These are phyloP conservation scores for Zoanthus sociatus DNA, from an alignment of 92 coral and sea anemone genomes.

Conservation along the genomic window DNA sequence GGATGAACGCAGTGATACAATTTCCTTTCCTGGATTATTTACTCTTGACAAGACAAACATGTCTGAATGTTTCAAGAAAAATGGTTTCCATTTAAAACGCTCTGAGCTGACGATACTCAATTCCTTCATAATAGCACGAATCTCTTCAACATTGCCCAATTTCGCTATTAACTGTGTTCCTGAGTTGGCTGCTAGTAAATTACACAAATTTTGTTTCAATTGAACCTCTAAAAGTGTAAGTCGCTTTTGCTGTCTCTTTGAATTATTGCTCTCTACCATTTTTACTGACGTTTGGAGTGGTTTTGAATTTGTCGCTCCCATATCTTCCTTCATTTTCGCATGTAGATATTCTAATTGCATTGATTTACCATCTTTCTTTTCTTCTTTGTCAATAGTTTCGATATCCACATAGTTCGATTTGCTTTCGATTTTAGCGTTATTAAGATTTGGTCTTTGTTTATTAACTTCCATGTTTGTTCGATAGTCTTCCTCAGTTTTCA, in stretches of 20 bases:
- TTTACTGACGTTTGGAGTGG: too few relatives aligned
- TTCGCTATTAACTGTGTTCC: not conserved
- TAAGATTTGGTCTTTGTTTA: too few relatives aligned
- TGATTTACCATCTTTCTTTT: too few relatives aligned
- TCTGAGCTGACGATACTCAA: not conserved
- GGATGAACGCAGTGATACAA: not conserved
- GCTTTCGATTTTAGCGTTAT: too few relatives aligned
- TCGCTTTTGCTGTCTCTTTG: not conserved
- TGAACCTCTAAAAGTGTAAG: not conserved
- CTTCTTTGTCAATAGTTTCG: too few relatives aligned
- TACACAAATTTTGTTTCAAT: constrained; percentile 1
- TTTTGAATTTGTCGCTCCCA: too few relatives aligned
- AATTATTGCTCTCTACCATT: too few relatives aligned
- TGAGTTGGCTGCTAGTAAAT: not conserved
- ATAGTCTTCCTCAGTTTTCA: too few relatives aligned
- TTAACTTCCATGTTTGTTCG: too few relatives aligned
- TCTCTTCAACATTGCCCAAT: not conserved
- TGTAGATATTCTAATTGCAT: too few relatives aligned
- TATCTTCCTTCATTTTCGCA: too few relatives aligned
- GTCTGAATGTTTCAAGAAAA: constrained; percentile 7
- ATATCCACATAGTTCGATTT: too few relatives aligned
- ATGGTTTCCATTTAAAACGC: constrained; percentile 23
- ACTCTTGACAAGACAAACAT: constrained; percentile 4
- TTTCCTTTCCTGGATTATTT: not conserved
- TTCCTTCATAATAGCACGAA: not conserved